Evolutionary conservation across 2,888 invertebrate species (phyloP).

Genomic region (Dryadula phaetusa): DNA sequence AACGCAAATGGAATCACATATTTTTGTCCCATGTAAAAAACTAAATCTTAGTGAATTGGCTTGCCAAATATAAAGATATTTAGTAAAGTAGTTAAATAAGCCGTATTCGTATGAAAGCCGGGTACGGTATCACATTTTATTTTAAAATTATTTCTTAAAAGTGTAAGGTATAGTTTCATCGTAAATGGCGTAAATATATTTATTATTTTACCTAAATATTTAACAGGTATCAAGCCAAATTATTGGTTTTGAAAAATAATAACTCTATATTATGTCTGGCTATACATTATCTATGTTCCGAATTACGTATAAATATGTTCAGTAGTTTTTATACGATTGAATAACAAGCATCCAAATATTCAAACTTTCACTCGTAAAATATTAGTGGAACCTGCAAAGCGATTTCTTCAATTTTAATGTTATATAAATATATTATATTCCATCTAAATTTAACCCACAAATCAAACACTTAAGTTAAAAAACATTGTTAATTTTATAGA

Average conservation of each 20-base stretch:
- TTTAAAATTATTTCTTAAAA: too few species aligned
- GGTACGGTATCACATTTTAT: too few species aligned
- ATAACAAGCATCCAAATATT: neutral
- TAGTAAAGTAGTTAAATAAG: too few species aligned
- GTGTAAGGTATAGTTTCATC: too few species aligned
- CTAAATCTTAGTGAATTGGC: too few species aligned
- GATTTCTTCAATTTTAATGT: neutral
- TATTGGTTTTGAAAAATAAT: neutral
- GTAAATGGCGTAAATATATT: too few species aligned
- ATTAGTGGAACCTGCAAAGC: neutral
- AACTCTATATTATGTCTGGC: neutral
- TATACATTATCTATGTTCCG: conserved; percentile 1
- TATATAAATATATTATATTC: neutral
- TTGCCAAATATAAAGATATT: too few species aligned
- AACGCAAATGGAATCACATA: too few species aligned
- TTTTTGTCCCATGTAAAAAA: too few species aligned
- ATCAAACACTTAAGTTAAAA: neutral
- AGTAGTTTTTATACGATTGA: neutral
- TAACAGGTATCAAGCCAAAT: neutral
- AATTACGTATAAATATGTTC: neutral
- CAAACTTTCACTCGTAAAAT: conserved; percentile 2
- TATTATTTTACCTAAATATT: neutral
- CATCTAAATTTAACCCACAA: too few species aligned
- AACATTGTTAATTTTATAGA: neutral
- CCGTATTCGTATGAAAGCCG: too few species aligned